Evolutionary conservation across 1,140 invertebrate species (phyloP), one percentile per base, ranked within the genome.

Genomic region (Drosophila lacertosa): DNA sequence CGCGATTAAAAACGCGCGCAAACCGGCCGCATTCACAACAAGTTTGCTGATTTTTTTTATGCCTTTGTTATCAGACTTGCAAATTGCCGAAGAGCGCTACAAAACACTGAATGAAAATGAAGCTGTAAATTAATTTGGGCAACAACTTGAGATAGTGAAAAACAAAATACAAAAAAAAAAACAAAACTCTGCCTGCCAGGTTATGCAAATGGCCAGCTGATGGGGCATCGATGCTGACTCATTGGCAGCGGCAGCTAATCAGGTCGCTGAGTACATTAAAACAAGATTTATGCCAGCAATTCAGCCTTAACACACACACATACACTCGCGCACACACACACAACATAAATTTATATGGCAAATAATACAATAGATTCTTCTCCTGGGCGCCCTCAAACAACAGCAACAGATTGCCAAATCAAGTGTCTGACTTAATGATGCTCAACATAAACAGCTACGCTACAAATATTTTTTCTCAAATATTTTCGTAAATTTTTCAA

Each of bases 371-470:
- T 66, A 60, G 71, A 40, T 66, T 50, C 50, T 53, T 35, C 54
- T 47, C 48, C 45, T 66, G 53, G 51, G 45, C 53, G 62, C 66
- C 50, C 58, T 42, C 18, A 35, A 37, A 39, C 50, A 13, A 9
- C 55, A 32, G 33, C 51, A 65, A 55, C 54, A 54, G 63, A 86
- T 86, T 86, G 82, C 81, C 77, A 86, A 86, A 86, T 86, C 82
- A 88, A 88, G 81, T 86, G 81, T 88, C 77, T 88, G 77, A 88
- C 74, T 86, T 86, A 86, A 86, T 86, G 81, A 88, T 75, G 74
- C 82, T 76, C 73, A 84, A 88, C 82, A 88, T 84, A 88, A 84
- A 84, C 81, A 84, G 73, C 64, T 16, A 16, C 54, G 51, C 54
- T 62, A 60, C 65, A 55, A 69, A 69, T 47, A 69, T 44, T 51